Percentiles rank a stretch among this genome's conserved stretches.
Conservation (phyloP, 1,140 invertebrate species). For the Spodoptera frugiperda region DNA sequence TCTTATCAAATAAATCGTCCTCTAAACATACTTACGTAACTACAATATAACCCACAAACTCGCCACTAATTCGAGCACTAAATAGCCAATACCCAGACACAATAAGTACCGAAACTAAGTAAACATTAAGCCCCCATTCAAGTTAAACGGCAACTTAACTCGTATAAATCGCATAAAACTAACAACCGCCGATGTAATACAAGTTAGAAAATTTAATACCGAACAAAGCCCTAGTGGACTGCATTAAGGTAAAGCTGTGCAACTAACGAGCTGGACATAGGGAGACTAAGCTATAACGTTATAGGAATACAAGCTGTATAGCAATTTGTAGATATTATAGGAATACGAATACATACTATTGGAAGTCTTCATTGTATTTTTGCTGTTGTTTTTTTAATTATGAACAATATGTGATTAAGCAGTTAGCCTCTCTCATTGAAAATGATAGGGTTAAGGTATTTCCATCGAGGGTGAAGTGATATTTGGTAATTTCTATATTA, state of each 20-base stretch:
- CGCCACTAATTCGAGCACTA: too few species aligned
- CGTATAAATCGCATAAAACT: constrained; percentile 1
- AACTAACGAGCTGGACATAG: constrained; percentile 17
- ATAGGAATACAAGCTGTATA: constrained; percentile 35
- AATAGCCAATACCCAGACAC: neutral
- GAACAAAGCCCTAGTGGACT: constrained; percentile 17
- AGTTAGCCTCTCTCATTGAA: too few species aligned
- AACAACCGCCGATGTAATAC: neutral
- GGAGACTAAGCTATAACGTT: neutral
- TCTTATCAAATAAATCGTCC: too few species aligned
- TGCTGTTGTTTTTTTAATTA: too few species aligned
- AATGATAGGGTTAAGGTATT: too few species aligned
- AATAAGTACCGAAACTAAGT: neutral
- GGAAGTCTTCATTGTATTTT: too few species aligned
- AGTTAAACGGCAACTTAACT: neutral
- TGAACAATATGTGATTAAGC: too few species aligned
- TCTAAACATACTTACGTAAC: too few species aligned
- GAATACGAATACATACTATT: too few species aligned
- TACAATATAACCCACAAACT: too few species aligned
- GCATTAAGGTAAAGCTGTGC: constrained; percentile 15
- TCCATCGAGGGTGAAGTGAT: too few species aligned
- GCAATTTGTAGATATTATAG: neutral
- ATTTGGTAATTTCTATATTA: too few species aligned
- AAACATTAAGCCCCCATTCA: neutral
- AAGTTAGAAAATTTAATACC: constrained; percentile 24